phyloP scores from a whole-genome alignment of 2,888 invertebrate genomes.

The Drosophila greeni region DNA sequence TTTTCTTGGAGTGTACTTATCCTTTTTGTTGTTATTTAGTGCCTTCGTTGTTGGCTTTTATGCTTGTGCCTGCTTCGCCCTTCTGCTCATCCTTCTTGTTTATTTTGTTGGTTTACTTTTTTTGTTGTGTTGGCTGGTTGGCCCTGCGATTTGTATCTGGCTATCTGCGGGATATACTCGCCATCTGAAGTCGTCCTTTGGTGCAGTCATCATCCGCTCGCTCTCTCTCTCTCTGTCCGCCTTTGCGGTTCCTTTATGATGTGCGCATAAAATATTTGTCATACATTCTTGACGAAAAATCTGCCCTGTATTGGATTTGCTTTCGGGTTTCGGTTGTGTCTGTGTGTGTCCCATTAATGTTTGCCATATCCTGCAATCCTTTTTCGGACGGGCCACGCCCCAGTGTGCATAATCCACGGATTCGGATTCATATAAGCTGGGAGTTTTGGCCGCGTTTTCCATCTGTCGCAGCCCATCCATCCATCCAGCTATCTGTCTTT shows the following conservation, averaged over 20 bases:
- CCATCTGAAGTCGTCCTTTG: constrained; percentile 32
- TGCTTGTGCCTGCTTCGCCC: constrained; percentile 51
- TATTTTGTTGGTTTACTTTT: constrained; percentile 7
- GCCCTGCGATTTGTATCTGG: constrained; percentile 38
- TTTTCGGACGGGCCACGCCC: constrained; percentile 64
- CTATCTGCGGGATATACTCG: constrained; percentile 40
- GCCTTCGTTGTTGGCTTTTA: constrained; percentile 62
- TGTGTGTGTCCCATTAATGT: constrained; percentile 57
- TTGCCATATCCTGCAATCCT: constrained; percentile 60
- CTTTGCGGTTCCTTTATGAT: constrained; percentile 65
- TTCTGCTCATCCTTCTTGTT: constrained; percentile 30
- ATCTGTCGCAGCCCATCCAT: constrained; percentile 10
- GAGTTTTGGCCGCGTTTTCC: constrained; percentile 4
- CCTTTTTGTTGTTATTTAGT: constrained; percentile 67
- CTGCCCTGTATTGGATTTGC: constrained; percentile 41
- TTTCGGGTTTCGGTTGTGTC: neutral
- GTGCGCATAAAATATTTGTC: constrained; percentile 72
- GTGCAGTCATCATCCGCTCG: constrained; percentile 53
- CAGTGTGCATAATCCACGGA: constrained; percentile 71
- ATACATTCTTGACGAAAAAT: constrained; percentile 58
- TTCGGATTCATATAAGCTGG: constrained; percentile 2
- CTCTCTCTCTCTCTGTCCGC: neutral
- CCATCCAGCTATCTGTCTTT: constrained; percentile 30
- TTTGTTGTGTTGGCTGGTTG: constrained; percentile 8
- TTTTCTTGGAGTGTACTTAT: constrained; percentile 22